phyloP scores from a whole-genome alignment of 2,113 vertebrate genomes.

The Microcebus murinus region DNA sequence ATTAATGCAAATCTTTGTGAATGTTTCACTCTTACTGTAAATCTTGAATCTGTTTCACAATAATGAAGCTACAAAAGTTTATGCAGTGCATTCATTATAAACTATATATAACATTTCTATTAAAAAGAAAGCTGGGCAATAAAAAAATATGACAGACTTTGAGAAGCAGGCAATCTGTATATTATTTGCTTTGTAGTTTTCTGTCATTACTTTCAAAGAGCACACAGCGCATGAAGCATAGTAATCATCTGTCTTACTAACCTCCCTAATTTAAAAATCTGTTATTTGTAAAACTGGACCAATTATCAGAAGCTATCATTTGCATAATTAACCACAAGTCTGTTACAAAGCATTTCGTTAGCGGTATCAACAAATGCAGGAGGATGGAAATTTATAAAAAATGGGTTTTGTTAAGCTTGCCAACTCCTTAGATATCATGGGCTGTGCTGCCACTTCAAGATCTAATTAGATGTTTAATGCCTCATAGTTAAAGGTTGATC shows the following conservation, averaged over 20 bases:
- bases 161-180: conserved; percentile 59
- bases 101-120: conserved; percentile 72
- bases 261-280: conserved; percentile 71
- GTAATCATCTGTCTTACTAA: conserved; percentile 74
- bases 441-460: conserved; percentile 69
- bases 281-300: conserved; percentile 66
- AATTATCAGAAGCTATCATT: conserved; percentile 79
- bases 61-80: conserved; percentile 65
- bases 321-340: conserved; percentile 76
- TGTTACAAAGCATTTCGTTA: conserved; percentile 76
- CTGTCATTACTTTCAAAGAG: conserved; percentile 58
- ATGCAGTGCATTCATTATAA: conserved; percentile 65
- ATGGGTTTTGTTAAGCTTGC: conserved; percentile 71
- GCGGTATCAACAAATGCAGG: conserved; percentile 65
- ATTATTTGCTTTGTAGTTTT: conserved; percentile 72
- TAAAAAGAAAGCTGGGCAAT: conserved; percentile 74
- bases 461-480: conserved; percentile 73
- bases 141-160: conserved; percentile 74
- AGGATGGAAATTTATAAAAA: conserved; percentile 70
- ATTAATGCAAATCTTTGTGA: conserved; percentile 87
- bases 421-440: conserved; percentile 66
- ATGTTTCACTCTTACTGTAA: conserved; percentile 73
- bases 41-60: conserved; percentile 73
- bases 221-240: conserved; percentile 66
- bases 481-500: conserved; percentile 62